Base-by-base conservation (phyloP, 2,113 vertebrate species). In the Xiphophorus couchianus region DNA sequence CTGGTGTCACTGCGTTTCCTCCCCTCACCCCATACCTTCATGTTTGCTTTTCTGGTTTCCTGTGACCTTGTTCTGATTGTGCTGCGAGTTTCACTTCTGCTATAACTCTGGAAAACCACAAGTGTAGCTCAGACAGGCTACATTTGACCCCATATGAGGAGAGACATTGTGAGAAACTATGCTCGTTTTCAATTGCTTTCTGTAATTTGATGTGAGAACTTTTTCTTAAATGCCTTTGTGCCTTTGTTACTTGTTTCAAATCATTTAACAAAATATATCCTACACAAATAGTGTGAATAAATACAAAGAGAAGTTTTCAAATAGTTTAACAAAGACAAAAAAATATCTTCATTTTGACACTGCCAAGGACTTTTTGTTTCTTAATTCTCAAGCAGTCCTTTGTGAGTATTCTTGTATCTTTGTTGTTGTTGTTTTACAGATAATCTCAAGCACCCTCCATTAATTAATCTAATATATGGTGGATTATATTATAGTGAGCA, bases 71-170 rank as follows among this genome's bases (percentile, higher is more conserved):
- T n/a, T 69, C 72, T 78, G 70, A 82, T 89, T 70, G 39, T 6
- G 69, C 71, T 86, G 66, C 74, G 84, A 74, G 84, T 90, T 88
- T 89, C 69, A 73, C 80, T 90, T 90, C 88, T 91, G 74, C 75
- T 44, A 66, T 28, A 60, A 76, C 77, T 79, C 91, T 90, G 93
- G 90, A 94, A 93, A 90, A 64, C 78, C 77, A 80, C 77, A 86
- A 61, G 82, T 91, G 81, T 78, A 81, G 68, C 78, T 76, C 74
- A 71, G 80, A 73, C 48, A 76, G 69, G 78, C 63, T 35, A 35
- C 35, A 76, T 76, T 71, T 65, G 78, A 76, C 60, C 58, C n/a
- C 42, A 33, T 3, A 60, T 62, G 71, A 71, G 61, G 73, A 66
- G 62, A 54, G 71, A 76, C 84, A 67, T 31, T 60, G 64, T 48